Conservation (phyloP, 2,113 vertebrate genomes). For the Bufo bufo region DNA sequence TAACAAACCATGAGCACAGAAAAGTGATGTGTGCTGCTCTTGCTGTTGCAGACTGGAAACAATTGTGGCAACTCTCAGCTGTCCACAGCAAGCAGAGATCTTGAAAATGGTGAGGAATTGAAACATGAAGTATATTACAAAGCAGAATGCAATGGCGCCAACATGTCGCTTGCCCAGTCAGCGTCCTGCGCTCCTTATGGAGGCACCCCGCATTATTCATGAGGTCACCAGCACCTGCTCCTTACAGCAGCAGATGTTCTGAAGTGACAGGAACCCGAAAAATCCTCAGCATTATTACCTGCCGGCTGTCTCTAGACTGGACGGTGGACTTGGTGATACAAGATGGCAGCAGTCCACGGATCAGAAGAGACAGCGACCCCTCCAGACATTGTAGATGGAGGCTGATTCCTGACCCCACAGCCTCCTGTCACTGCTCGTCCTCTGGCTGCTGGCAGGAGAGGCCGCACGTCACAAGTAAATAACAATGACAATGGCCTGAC, state of each 20-base stretch:
- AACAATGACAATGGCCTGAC: constrained; percentile 50
- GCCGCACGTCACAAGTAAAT: constrained; percentile 45
- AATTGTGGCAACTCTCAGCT: neutral
- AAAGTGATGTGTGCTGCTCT: neutral
- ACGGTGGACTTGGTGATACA: neutral
- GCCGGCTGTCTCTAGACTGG: neutral
- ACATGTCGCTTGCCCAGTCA: neutral
- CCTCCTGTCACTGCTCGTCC: neutral
- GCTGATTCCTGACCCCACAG: neutral
- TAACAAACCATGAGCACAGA: neutral
- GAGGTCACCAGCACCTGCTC: neutral
- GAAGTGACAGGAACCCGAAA: too few relatives aligned
- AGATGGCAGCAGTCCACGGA: neutral
- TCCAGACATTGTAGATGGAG: neutral
- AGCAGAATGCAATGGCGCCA: neutral
- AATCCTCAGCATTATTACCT: neutral
- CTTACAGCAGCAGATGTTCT: too few relatives aligned
- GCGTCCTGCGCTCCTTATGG: neutral
- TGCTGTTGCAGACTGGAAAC: neutral
- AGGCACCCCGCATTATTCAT: neutral
- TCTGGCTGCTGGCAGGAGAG: neutral
- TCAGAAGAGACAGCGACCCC: neutral
- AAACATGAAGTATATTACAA: neutral
- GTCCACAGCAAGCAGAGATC: neutral
- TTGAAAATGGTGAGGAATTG: neutral